Evolutionary conservation across 2,888 invertebrate genomes (phyloP).

Genomic region (Hymenopus coronatus): DNA sequence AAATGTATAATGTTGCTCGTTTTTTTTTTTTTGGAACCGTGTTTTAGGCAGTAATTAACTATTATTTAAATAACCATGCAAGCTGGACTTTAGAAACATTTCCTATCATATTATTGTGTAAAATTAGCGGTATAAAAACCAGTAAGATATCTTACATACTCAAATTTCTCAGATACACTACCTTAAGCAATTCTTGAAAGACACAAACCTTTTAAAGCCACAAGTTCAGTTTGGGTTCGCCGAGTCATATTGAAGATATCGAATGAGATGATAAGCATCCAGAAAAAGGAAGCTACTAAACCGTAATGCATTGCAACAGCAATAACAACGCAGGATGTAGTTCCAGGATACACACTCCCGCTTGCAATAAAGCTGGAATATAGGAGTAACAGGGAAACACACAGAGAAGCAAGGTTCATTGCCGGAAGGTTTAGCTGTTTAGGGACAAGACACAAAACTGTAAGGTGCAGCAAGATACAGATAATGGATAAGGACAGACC

Average conservation of each 20-base stretch:
- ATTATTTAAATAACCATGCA: no score
- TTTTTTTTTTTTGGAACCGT: no score
- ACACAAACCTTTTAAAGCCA: background rate
- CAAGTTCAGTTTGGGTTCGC: background rate
- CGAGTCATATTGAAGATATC: background rate
- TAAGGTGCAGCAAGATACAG: background rate
- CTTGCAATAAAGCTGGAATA: background rate
- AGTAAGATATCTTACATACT: background rate
- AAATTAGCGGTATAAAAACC: no score
- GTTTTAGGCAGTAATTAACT: no score
- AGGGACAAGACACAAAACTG: background rate
- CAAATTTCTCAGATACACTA: background rate
- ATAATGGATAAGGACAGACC: background rate
- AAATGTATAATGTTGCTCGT: no score
- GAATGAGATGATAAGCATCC: background rate
- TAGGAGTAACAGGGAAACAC: background rate
- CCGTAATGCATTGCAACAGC: background rate
- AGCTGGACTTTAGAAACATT: no score
- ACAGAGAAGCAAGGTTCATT: background rate
- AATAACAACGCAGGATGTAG: background rate
- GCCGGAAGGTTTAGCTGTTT: background rate
- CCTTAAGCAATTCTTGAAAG: background rate
- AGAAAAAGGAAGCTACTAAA: background rate
- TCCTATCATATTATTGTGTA: no score
- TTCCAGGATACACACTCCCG: background rate